phyloP scores from a whole-genome alignment of 2,797 vertebrate species.

The Sciurus vulgaris region DNA sequence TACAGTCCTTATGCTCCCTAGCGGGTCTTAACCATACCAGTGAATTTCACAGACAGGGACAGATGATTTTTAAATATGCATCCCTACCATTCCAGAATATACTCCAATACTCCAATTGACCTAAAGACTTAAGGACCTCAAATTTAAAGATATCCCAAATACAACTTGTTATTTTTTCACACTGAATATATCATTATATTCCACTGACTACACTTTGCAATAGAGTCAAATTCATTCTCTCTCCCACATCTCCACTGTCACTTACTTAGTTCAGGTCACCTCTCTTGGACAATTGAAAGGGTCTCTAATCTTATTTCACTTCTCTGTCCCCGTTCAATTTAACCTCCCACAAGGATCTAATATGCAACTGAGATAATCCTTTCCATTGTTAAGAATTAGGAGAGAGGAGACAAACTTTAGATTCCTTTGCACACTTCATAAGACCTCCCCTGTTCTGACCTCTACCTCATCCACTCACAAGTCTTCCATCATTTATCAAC shows the following conservation, averaged over 20 bases:
- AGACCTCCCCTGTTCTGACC: background rate
- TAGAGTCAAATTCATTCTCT: conserved; percentile 37
- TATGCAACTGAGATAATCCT: background rate
- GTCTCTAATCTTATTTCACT: conserved; percentile 37
- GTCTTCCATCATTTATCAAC: background rate
- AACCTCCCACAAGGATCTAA: conserved; percentile 18
- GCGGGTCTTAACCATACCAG: background rate
- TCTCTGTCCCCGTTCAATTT: background rate
- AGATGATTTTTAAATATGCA: background rate
- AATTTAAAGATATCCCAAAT: conserved; percentile 8
- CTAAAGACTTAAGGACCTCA: background rate
- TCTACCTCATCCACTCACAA: background rate
- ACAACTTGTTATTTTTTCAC: background rate
- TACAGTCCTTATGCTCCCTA: background rate
- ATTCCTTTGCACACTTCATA: background rate
- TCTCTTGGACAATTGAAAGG: background rate
- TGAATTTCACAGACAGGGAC: background rate
- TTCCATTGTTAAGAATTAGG: background rate
- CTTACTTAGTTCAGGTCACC: conserved; percentile 45
- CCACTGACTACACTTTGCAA: background rate
- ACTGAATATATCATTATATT: background rate
- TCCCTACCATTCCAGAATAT: background rate
- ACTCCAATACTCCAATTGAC: background rate
- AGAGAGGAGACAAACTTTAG: background rate
- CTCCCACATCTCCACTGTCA: background rate